Evolutionary conservation across 2,797 vertebrate species (phyloP).

Genomic region (Chromobotia macracanthus): DNA sequence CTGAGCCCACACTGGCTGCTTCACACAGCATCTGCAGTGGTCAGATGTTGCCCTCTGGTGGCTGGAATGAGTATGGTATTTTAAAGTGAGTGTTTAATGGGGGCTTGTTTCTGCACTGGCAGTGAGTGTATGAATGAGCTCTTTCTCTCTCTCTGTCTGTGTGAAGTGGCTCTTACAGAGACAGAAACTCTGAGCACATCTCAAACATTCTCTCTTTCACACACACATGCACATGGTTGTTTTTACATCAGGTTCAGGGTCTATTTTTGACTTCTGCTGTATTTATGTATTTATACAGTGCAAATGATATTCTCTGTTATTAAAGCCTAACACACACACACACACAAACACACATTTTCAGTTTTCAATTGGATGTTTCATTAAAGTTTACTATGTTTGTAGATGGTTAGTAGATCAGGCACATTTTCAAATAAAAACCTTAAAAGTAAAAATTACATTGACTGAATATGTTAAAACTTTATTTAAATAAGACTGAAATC

Average conservation of each 20-base stretch:
- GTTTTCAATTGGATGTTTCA: too few relatives aligned
- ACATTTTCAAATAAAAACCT: too few relatives aligned
- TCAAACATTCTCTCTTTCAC: too few relatives aligned
- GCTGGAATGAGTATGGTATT: slow-evolving; percentile 73
- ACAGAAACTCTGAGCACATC: too few relatives aligned
- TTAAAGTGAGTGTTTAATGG: slow-evolving; percentile 71
- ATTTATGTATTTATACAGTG: neutral
- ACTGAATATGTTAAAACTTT: too few relatives aligned
- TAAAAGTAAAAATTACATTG: too few relatives aligned
- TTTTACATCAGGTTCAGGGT: neutral
- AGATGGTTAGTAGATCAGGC: too few relatives aligned
- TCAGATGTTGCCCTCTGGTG: slow-evolving; percentile 59
- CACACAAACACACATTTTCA: too few relatives aligned
- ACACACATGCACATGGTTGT: slow-evolving; percentile 61
- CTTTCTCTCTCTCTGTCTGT: slow-evolving; percentile 76
- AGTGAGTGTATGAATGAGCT: slow-evolving; percentile 49
- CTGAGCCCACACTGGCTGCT: neutral
- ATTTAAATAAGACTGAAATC: too few relatives aligned
- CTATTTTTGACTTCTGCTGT: neutral
- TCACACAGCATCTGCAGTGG: neutral
- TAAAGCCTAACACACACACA: slow-evolving; percentile 54
- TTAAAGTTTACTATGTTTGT: too few relatives aligned
- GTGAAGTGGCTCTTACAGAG: slow-evolving; percentile 38
- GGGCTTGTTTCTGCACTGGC: slow-evolving; percentile 70
- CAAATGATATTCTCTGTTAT: neutral